Evolutionary conservation across 2,797 vertebrate species (phyloP).

Genomic region (Xiphophorus birchmanni): DNA sequence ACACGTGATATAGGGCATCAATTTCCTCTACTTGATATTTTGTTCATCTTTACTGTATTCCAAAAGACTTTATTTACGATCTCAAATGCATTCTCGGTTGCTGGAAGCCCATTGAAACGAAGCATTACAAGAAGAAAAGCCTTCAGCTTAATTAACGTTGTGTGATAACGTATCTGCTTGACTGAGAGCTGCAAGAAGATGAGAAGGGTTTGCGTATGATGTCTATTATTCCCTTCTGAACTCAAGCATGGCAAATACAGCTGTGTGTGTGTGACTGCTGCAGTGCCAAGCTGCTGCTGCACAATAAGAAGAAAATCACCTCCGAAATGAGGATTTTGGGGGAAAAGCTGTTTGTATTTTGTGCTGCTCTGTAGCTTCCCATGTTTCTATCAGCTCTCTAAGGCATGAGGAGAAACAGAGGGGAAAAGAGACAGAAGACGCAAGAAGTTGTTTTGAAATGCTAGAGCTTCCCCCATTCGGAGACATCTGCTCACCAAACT

Average conservation of each 20-base stretch:
- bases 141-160: conserved; percentile 65
- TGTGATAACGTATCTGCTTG: conserved; percentile 63
- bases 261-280: conserved; percentile 44
- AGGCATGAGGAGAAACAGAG: conserved; percentile 40
- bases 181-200: conserved; percentile 51
- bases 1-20: neutral
- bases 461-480: conserved; percentile 47
- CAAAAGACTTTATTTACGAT: conserved; percentile 50
- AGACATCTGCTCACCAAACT: conserved; percentile 64
- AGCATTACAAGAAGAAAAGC: conserved; percentile 65
- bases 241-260: conserved; percentile 68
- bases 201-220: conserved; percentile 57
- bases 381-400: conserved; percentile 60
- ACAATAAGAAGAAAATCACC: conserved; percentile 68
- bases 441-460: conserved; percentile 66
- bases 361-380: conserved; percentile 49
- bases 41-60: conserved; percentile 42
- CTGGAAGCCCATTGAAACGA: conserved; percentile 53
- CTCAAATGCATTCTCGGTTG: conserved; percentile 46
- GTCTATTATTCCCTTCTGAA: conserved; percentile 71
- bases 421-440: conserved; percentile 44
- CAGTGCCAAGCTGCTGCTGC: conserved; percentile 52
- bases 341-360: conserved; percentile 45
- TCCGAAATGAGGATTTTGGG: conserved; percentile 58
- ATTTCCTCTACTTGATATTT: conserved; percentile 25